Evolutionary conservation across 2,797 vertebrate genomes (phyloP), one percentile per base, ranked within the genome.

Genomic region (Pseudocheirus occidentalis): DNA sequence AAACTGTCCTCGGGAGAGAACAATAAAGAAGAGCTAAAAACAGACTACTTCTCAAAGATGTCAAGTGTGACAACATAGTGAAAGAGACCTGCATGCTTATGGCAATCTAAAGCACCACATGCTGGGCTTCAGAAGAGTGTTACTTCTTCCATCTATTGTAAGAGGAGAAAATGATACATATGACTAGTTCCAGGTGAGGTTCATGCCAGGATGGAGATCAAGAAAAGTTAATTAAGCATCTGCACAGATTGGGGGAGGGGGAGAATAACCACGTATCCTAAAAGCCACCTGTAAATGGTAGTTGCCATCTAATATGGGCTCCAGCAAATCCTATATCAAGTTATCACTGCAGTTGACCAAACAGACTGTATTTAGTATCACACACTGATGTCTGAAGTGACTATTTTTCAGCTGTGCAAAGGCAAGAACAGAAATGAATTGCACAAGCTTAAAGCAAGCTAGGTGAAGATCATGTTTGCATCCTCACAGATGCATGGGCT

Each of bases 371-470:
- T 3, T 81, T 31, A 13, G 59, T 3, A 10, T 50, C 55, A 24
- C 21, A 34, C 3, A 13, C 18, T 0, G 0, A 34, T 90, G 4
- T 0, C 4, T 5, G 1, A 29, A 27, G 1, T 0, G 52, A 7
- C 10, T 55, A 55, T 9, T 50, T 0, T 50, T 12, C 62, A 21
- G 1, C 55, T 0, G 24, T 1, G 50, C 90, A n/a, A 90, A 90
- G 90, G 24, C 52, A 90, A 34, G 50, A 90, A 90, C 52, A 21
- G 52, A 90, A 90, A 55, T 53, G 28, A 90, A 54, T 54, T 90
- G 90, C 3, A n/a, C 31, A n/a, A 34, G 29, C 52, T 54, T 54
- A 29, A 54, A 55, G 90, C 12, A 54, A 90, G 90, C 90, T 29
- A 90, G 90, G 90, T 54, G 28, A 53, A 90, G 90, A 90, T 90